phyloP scores from a whole-genome alignment of 92 coral and sea anemone genomes.

The Phenganax subtilis region DNA sequence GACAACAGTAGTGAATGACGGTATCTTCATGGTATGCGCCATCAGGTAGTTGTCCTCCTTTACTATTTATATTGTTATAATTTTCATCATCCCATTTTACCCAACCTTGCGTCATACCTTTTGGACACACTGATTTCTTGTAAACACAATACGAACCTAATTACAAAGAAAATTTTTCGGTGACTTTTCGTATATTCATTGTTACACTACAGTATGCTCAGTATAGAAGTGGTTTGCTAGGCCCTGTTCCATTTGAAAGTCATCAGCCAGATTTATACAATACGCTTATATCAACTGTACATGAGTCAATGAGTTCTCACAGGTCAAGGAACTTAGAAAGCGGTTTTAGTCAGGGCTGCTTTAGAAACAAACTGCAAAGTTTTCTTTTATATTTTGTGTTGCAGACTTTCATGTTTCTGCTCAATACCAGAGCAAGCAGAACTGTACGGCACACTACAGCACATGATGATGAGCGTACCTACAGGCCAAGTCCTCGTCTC shows the following conservation, averaged over 20 bases:
- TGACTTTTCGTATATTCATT: not conserved
- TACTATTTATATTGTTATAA: not conserved
- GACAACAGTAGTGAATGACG: conserved; percentile 11
- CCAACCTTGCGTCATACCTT: not conserved
- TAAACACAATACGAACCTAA: conserved; percentile 34
- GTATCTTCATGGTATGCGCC: conserved; percentile 20
- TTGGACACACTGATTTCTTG: conserved; percentile 10
- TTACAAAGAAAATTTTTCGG: not conserved
- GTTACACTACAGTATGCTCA: not conserved
- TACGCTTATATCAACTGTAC: too few species aligned
- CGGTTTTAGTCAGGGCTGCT: too few species aligned
- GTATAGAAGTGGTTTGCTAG: not conserved
- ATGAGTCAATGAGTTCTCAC: too few species aligned
- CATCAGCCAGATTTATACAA: too few species aligned
- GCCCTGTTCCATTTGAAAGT: too few species aligned
- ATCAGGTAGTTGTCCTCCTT: conserved; percentile 17
- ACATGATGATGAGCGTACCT: not conserved
- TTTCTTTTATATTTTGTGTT: too few species aligned
- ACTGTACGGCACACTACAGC: not conserved
- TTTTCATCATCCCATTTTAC: conserved; percentile 34
- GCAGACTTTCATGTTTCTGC: not conserved
- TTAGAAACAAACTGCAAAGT: too few species aligned
- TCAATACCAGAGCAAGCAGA: not conserved
- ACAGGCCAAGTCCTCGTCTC: not conserved
- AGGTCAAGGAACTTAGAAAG: too few species aligned